phyloP scores from a whole-genome alignment of 2,113 vertebrate species.

The Phainopepla nitens region DNA sequence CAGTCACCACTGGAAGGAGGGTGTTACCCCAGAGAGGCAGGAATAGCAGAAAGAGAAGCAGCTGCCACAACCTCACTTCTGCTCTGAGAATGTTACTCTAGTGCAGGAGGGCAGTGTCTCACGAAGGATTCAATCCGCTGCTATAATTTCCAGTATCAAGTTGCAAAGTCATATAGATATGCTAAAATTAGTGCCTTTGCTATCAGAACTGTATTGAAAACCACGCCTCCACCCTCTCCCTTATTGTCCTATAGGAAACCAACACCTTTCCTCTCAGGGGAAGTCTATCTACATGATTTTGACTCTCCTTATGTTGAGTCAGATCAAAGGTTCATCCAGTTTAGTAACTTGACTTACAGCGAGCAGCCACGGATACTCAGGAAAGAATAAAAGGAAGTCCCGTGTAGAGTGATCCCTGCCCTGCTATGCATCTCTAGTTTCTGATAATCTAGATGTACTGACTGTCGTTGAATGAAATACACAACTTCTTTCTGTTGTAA shows the following conservation, averaged over 20 bases:
- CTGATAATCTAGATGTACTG: not conserved
- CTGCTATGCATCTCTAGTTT: not conserved
- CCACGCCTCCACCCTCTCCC: not conserved
- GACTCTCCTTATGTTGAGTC: not conserved
- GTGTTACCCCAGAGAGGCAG: not conserved
- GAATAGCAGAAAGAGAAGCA: not conserved
- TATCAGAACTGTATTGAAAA: not conserved
- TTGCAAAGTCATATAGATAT: not conserved
- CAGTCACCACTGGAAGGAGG: not conserved
- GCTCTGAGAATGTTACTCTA: not conserved
- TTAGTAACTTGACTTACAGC: not conserved
- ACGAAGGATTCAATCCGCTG: not conserved
- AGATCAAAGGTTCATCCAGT: not conserved
- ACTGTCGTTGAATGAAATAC: not conserved
- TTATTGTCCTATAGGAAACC: slow-evolving; percentile 26
- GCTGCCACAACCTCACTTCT: not conserved
- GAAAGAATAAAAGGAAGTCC: not conserved
- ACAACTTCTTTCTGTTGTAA: not conserved
- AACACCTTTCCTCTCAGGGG: slow-evolving; percentile 25
- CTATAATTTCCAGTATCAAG: not conserved
- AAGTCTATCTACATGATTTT: not conserved
- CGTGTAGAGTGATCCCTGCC: fast-evolving
- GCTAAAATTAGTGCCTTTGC: not conserved
- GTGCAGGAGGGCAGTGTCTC: not conserved
- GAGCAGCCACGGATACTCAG: not conserved